phyloP scores from a whole-genome alignment of 2,113 vertebrate species.

The Hippolais icterina region DNA sequence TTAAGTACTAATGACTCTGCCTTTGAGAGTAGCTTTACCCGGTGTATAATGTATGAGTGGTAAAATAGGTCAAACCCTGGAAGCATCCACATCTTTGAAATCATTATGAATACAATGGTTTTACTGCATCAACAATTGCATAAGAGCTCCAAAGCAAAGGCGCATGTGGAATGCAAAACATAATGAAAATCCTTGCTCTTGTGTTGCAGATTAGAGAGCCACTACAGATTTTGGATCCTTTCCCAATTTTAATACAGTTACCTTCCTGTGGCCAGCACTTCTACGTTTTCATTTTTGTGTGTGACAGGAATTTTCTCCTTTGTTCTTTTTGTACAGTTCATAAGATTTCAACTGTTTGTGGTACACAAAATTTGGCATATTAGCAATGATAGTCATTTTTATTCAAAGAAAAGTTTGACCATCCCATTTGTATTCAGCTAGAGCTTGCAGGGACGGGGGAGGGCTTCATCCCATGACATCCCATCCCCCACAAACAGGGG shows the following conservation, averaged over 20 bases:
- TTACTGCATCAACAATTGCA: conserved; percentile 65
- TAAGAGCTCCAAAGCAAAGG: conserved; percentile 62
- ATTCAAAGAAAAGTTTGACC: not conserved
- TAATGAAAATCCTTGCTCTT: conserved; percentile 58
- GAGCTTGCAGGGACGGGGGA: not conserved
- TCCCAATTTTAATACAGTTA: conserved; percentile 35
- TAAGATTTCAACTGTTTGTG: conserved; percentile 24
- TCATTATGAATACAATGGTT: conserved; percentile 69
- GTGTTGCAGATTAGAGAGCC: conserved; percentile 8
- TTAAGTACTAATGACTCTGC: conserved; percentile 57
- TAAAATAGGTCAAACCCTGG: conserved; percentile 70
- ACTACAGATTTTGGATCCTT: not conserved
- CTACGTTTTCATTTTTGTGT: not conserved
- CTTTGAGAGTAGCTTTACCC: conserved; percentile 45
- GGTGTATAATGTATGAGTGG: conserved; percentile 60
- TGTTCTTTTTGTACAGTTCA: not conserved
- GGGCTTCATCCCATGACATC: not conserved
- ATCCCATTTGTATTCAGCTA: not conserved
- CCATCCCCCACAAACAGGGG: conserved; percentile 5
- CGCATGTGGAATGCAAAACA: conserved; percentile 56
- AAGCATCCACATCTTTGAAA: conserved; percentile 66
- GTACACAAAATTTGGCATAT: not conserved
- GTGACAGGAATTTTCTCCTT: conserved; percentile 6
- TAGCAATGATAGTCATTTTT: not conserved
- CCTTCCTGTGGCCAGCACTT: conserved; percentile 1